Percentiles rank a stretch among this genome's conserved stretches.
Conservation (phyloP, 2,113 vertebrate species). For the Ciconia stormi region DNA sequence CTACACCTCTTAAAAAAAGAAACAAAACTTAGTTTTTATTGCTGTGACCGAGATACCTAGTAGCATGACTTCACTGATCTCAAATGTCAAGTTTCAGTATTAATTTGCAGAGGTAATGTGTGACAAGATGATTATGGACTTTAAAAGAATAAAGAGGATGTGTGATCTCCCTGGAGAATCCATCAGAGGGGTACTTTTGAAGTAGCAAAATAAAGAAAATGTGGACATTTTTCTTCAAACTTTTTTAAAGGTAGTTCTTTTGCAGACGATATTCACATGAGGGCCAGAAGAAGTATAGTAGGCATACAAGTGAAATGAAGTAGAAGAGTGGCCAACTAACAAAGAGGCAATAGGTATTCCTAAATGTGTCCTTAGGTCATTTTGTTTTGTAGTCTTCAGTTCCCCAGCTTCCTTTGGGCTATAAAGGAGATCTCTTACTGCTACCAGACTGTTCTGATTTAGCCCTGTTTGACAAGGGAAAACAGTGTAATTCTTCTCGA, state of each 20-base stretch:
- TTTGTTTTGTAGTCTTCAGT: not conserved
- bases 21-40: not conserved
- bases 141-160: not conserved
- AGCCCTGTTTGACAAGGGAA: not conserved
- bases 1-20: not conserved
- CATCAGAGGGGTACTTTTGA: not conserved
- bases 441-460: accelerated
- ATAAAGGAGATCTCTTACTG: not conserved
- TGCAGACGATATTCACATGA: not conserved
- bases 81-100: not conserved
- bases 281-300: not conserved
- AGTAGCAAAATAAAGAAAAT: not conserved
- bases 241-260: not conserved
- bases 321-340: not conserved
- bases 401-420: not conserved
- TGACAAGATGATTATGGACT: not conserved
- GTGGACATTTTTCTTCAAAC: not conserved
- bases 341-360: not conserved
- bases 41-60: not conserved
- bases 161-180: not conserved
- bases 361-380: not conserved
- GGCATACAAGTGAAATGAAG: not conserved
- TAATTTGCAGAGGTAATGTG: not conserved
- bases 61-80: not conserved
- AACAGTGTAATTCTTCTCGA: not conserved